Base-by-base conservation (phyloP, 2,888 invertebrate genomes). In the Drosophila cracens region DNA sequence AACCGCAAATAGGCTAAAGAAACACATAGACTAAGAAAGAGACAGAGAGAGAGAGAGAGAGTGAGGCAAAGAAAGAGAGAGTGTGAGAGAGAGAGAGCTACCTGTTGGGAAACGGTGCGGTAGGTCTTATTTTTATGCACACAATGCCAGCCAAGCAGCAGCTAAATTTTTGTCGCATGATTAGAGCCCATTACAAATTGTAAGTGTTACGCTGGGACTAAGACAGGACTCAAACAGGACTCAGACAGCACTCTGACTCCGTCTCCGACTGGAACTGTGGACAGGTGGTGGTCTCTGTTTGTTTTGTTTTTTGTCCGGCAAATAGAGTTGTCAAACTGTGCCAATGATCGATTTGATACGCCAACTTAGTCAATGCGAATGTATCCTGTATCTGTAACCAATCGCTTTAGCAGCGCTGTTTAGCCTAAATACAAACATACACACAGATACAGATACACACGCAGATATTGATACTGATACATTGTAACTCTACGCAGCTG, bases 281-380 rank as follows among this genome's bases (percentile, higher is more conserved):
- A 49, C 21, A 27, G 53, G 33, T 43, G 33, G 38, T 64, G 62
- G 53, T 61, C 82, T 80, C 75, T 38, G 38, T 56, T 36, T 54
- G 27, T 54, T 54, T 71, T 61, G 40, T 60, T 57, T 52, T 59
- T 54, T 72, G 72, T 64, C 43, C 51, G 46, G 49, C 56, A 82
- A 90, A 91, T 91, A 73, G 84, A 91, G 76, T 87, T 91, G 86
- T 91, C 89, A 91, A 83, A 87, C 78, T 83, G 88, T 87, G 82
- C 87, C 82, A 72, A 88, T 90, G 91, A 91, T 92, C 90, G 92
- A 91, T 91, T 91, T 82, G 91, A 71, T 77, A 92, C 91, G 87
- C 86, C 89, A 90, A 87, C 87, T 90, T 87, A 88, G 84, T 81
- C 79, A 78, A 81, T 80, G 67, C 57, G 57, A 43, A 43, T 25